A percentile compares a stretch with the other conserved stretches of the same genome.
These are phyloP conservation scores for Ariolimax columbianus DNA, from an alignment of 2,888 invertebrate species.

Conservation along the genomic window DNA sequence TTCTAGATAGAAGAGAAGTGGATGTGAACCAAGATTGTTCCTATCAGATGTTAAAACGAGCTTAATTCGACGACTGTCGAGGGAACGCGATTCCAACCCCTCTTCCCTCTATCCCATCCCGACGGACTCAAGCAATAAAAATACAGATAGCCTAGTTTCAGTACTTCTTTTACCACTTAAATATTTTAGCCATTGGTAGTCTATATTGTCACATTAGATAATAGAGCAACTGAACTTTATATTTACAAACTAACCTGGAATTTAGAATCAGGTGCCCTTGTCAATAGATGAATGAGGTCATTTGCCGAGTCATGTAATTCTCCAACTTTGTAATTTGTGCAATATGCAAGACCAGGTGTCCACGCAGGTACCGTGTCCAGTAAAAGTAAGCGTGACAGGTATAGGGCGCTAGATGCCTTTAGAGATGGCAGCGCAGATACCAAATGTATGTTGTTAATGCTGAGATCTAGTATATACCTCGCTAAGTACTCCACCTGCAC, in stretches of 20 bases:
- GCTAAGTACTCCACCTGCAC: constrained; percentile 60
- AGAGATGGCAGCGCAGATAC: constrained; percentile 63
- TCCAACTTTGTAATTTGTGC: constrained; percentile 65
- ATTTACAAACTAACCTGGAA: constrained; percentile 56
- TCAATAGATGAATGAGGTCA: constrained; percentile 58
- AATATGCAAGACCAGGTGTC: constrained; percentile 63
- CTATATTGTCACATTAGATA: no score
- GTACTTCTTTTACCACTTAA: no score
- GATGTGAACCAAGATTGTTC: no score
- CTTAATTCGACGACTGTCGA: no score
- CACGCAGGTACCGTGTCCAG: constrained; percentile 56
- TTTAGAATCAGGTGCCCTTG: constrained; percentile 56
- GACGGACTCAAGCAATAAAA: no score
- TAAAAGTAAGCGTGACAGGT: constrained; percentile 60
- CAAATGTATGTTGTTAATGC: constrained; percentile 59
- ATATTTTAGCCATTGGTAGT: no score
- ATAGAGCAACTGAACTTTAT: background rate
- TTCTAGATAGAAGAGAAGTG: no score
- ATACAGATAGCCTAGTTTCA: no score
- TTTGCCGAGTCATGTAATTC: constrained; percentile 59
- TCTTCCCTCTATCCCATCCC: no score
- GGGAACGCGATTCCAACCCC: no score
- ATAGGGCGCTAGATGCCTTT: constrained; percentile 67
- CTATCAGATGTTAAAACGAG: no score
- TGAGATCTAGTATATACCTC: constrained; percentile 66